Evolutionary conservation across 1,140 invertebrate genomes (phyloP), one percentile per base, ranked within the genome.

Genomic region (Papilio aristodemus): DNA sequence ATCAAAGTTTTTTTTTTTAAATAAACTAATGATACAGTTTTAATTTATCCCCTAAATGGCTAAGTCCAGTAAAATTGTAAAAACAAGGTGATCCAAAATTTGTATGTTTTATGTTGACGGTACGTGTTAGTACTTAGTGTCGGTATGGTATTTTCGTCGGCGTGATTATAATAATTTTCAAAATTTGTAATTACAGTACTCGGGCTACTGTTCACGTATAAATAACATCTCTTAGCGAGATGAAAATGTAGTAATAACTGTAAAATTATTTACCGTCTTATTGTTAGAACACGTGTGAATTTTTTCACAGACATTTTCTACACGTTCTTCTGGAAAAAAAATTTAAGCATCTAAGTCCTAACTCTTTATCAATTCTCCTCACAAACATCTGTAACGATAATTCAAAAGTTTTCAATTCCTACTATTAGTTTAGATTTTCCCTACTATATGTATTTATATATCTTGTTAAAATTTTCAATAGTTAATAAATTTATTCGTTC

Each of bases 111-210:
- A 32, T 79, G 59, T 67, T 70, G 43, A 54, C 79, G 8, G 14
- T 81, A 77, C 77, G 27, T 4, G 57, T 41, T 67, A 74, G 71
- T 79, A 79, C 78, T 78, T 73, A 73, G 72, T 71, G 25, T 71
- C 38, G 71, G 71, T 71, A 71, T 58, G 72, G 72, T 79, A 77
- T 83, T 83, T 83, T 75, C 69, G 74, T 77, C 69, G 68, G 62
- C 68, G 74, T 71, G 74, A 85, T 85, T 84, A 84, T 82, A 82
- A 85, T 85, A 82, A 82, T 85, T 85, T 84, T 77, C 74, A 78
- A 83, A 85, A 81, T 84, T 85, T 81, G 78, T 84, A 84, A 85
- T 84, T 81, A 84, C 75, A 81, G 68, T 66, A 71, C 69, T 39
- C 38, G 60, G 17, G 83, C 83, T 85, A 85, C 83, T 70, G 83